Evolutionary conservation across 1,140 invertebrate species (phyloP), one percentile per base, ranked within the genome.

Genomic region (Cylas formicarius): DNA sequence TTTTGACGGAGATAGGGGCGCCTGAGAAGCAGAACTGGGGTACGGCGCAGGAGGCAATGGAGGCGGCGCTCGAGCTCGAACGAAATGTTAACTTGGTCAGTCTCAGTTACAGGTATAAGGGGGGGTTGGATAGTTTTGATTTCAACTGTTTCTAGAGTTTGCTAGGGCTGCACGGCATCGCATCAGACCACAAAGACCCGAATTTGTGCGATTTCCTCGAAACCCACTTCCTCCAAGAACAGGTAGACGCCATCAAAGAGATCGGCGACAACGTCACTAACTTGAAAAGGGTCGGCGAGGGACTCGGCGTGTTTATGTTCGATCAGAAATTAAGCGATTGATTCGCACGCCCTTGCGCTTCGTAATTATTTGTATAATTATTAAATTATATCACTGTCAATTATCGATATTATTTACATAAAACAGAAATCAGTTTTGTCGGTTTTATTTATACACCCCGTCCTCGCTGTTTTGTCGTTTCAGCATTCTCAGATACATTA

Each of bases 201-300:
- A 80, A 85, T 64, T 64, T 85, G 0, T 72, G 75, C 50, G 81
- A 86, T 57, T 86, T 82, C 53, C 60, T 88, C 38, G 84, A 86
- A 62, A 72, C 70, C 0, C 73, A 84, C 56, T 86, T 76, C 53
- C 58, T 88, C 19, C 73, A 79, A 53, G 82, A 86, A 55, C 84
- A 88, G 69, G 83, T 88, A 4, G 80, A 85, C 49, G 71, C 77
- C 2, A 84, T 86, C 36, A 84, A 86, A 56, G 71, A 82, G 53
- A 68, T 90, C 5, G 74, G 76, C 2, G 77, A 83, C 61, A 74
- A 80, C 52, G 72, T 86, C 8, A 78, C 81, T 1, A 82, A 84
- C 57, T 63, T 88, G 46, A 78, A 79, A 50, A 68, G 80, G 44
- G 79, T 84, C 16, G 81, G 82, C 2, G 72, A 74, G 55, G 84